phyloP scores from a whole-genome alignment of 2,888 invertebrate species.

The Apamea monoglypha region DNA sequence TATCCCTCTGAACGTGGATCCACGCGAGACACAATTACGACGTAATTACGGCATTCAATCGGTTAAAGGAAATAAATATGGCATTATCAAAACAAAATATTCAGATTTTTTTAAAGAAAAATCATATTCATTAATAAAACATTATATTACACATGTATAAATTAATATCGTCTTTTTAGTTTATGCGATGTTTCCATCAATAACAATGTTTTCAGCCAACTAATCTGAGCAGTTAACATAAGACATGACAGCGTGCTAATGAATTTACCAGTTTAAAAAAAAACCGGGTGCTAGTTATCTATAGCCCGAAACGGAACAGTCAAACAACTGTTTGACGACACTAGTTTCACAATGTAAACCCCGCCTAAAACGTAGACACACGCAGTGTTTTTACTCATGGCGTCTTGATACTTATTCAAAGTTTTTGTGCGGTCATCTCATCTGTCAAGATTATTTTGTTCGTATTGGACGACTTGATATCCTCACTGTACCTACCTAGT shows the following conservation, averaged over 20 bases:
- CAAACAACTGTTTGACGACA: background rate
- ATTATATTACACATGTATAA: too few species aligned
- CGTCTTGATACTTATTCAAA: constrained; percentile 49
- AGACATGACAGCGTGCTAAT: background rate
- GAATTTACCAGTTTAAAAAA: background rate
- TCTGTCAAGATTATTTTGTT: constrained; percentile 47
- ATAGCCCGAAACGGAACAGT: background rate
- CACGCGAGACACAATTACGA: too few species aligned
- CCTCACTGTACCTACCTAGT: background rate
- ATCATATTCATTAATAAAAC: too few species aligned
- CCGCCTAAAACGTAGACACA: constrained; percentile 34
- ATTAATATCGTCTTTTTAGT: too few species aligned
- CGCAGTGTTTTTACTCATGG: constrained; percentile 47
- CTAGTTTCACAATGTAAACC: background rate
- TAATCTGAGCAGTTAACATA: background rate
- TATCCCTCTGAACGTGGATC: too few species aligned
- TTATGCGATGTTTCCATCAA: background rate
- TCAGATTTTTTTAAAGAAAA: too few species aligned
- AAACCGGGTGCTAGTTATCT: background rate
- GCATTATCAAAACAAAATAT: background rate
- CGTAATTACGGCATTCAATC: background rate
- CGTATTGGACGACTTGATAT: constrained; percentile 42
- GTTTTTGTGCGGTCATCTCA: constrained; percentile 52
- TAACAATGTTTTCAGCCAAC: background rate
- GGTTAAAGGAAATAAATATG: background rate